A percentile compares a stretch with the other conserved stretches of the same genome.
phyloP scores from a whole-genome alignment of 2,113 vertebrate genomes.

The Ascaphus truei region DNA sequence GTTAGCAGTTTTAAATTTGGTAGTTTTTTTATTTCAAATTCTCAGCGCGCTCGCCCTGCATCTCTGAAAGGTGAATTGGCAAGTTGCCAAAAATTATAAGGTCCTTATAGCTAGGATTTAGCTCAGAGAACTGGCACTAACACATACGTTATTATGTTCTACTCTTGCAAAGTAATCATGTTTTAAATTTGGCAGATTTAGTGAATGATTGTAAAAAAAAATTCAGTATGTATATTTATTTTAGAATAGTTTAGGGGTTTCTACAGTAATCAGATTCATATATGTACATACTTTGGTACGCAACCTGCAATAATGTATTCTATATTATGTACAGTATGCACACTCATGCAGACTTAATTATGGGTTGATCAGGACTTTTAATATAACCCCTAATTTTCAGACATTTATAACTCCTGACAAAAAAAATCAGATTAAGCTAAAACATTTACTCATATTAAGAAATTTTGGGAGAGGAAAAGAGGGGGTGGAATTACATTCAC shows the following conservation, averaged over 20 bases:
- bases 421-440: background rate
- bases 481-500: too few relatives aligned
- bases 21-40: too few relatives aligned
- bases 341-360: background rate
- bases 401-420: background rate
- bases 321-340: background rate
- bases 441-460: background rate
- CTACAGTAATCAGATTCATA: background rate
- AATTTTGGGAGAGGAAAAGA: background rate
- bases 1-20: too few relatives aligned
- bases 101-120: too few relatives aligned
- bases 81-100: too few relatives aligned
- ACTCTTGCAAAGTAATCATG: too few relatives aligned
- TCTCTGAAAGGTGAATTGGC: too few relatives aligned
- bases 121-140: too few relatives aligned
- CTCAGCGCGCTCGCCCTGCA: too few relatives aligned
- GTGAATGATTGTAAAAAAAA: too few relatives aligned
- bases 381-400: background rate
- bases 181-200: background rate
- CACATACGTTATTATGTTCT: too few relatives aligned
- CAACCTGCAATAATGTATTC: background rate
- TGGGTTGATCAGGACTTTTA: background rate
- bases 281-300: background rate
- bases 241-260: background rate
- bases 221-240: background rate